Evolutionary conservation across 2,113 vertebrate species (phyloP).

Genomic region (Pseudorasbora parva): DNA sequence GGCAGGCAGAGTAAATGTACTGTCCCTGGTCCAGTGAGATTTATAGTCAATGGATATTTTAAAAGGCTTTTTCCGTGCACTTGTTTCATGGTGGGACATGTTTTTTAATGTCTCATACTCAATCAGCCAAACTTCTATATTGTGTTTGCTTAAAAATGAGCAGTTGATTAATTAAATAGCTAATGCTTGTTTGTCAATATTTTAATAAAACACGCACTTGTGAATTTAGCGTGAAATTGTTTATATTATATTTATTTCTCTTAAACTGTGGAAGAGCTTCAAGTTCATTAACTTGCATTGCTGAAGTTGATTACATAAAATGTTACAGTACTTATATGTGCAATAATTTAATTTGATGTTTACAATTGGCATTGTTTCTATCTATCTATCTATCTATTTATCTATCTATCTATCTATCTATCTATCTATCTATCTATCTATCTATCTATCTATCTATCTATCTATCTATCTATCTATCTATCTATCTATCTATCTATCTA

Average conservation of each 20-base stretch:
- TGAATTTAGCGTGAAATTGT: not conserved
- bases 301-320: constrained; percentile 6
- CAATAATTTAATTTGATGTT: not conserved
- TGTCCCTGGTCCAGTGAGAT: constrained; percentile 74
- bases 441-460: no score
- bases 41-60: constrained; percentile 73
- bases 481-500: no score
- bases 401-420: no score
- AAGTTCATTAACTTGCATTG: not conserved
- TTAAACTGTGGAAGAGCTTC: not conserved
- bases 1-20: constrained; percentile 74
- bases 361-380: not conserved
- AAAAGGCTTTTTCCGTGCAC: constrained; percentile 72
- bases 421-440: no score
- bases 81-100: constrained; percentile 77
- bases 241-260: not conserved
- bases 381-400: no score
- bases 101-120: constrained; percentile 66
- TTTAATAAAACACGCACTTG: not conserved
- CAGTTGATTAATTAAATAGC: not conserved
- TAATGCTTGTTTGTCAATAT: not conserved
- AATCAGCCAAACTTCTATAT: not conserved
- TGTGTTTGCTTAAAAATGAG: constrained; percentile 1
- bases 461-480: no score
- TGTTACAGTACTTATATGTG: not conserved